Base-by-base conservation (phyloP, 2,113 vertebrate genomes). In the Pseudopipra pipra region DNA sequence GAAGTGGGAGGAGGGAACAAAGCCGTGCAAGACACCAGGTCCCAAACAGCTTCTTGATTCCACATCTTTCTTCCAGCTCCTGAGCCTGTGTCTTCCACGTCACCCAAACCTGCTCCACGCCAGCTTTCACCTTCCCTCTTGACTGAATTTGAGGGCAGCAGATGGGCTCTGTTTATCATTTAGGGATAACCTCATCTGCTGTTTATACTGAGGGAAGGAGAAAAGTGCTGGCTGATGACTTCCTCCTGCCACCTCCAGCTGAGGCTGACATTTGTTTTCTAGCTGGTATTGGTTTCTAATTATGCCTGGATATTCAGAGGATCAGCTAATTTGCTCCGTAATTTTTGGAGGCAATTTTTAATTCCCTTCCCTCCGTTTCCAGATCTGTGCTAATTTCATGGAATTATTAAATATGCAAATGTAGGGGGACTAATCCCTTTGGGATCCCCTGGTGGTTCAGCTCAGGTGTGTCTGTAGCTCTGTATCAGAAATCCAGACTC, bases 331-430 rank as follows among this genome's bases (percentile, higher is more conserved):
- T 97, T 94, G 75, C 88, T 59, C 75, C 25, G 12, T 86, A 59
- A 95, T 95, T 96, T 96, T 90, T 75, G 82, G 95, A 96, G 90
- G 92, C 44, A 88, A 93, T 93, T 92, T 96, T 96, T 93, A 96
- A 97, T 97, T 95, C 93, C 95, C 93, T 90, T 47, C 8, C 33
- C 86, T 80, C 75, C 15, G 0, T 71, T 79, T 28, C 8, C 35
- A 88, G 66, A 21, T 89, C 62, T 23, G 5, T 3, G 41, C 22
- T 93, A 77, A 95, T 95, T 97, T 90, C 80, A 68, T 17, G 46
- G 83, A 68, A 33, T 79, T 62, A 73, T 73, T 87, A 71, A 84
- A 90, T 54, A 92, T 86, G 63, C 73, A 91, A 62, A 83, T 77
- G 68, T 25, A 61, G 59, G 55, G 73, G 85, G 61, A 31, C 65